These are phyloP conservation scores for Brachionus rotundiformis DNA, from an alignment of 1,140 invertebrate species.

Conservation along the genomic window DNA sequence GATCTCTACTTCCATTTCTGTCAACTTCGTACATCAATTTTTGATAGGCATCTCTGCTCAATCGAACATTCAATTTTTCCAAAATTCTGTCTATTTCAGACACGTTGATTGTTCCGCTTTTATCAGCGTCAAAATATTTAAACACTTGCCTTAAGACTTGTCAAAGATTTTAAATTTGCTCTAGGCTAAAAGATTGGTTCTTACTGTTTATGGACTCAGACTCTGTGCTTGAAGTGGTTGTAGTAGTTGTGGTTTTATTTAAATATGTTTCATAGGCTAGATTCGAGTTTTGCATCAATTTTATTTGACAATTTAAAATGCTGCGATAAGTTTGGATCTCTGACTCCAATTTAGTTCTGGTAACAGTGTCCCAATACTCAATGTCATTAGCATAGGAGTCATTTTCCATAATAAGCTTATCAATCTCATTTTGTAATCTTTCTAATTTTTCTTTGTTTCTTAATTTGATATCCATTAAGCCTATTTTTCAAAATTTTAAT, in stretches of 20 bases:
- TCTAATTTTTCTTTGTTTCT: slow-evolving; percentile 32
- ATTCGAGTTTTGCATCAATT: slow-evolving; percentile 48
- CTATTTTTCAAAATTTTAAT: neutral
- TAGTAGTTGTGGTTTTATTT: neutral
- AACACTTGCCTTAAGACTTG: slow-evolving; percentile 42
- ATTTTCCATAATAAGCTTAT: neutral
- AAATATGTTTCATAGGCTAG: slow-evolving; percentile 2
- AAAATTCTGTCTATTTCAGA: slow-evolving; percentile 25
- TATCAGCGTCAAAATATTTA: slow-evolving; percentile 48
- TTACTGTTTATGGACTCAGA: slow-evolving; percentile 26
- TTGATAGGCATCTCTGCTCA: slow-evolving; percentile 34
- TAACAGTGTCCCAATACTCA: slow-evolving; percentile 41
- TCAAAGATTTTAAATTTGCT: too few relatives aligned
- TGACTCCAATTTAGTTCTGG: slow-evolving; percentile 43
- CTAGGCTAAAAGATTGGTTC: neutral
- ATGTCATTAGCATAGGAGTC: slow-evolving; percentile 25
- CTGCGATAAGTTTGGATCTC: slow-evolving; percentile 51
- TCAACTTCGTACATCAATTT: slow-evolving; percentile 35
- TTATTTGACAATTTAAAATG: slow-evolving; percentile 47
- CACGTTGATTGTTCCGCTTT: slow-evolving; percentile 29
- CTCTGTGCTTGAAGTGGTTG: neutral
- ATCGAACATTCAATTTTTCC: neutral
- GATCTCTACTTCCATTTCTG: neutral
- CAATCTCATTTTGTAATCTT: slow-evolving; percentile 7
- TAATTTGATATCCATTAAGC: neutral